These are phyloP conservation scores for Polietes domitor DNA, from an alignment of 2,888 invertebrate species.

Conservation along the genomic window DNA sequence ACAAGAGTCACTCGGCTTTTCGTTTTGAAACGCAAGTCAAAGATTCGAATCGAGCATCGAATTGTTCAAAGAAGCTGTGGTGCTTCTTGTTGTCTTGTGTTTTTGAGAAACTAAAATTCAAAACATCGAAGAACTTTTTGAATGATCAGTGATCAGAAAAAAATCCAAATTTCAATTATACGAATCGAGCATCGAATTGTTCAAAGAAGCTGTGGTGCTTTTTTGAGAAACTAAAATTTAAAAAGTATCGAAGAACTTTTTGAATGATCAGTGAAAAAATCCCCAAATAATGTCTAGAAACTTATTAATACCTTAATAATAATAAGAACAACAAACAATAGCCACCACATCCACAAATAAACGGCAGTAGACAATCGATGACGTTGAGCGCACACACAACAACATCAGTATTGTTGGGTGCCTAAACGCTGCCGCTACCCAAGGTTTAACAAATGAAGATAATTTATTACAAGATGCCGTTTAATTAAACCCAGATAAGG, in stretches of 20 bases:
- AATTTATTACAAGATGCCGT: conserved; percentile 81
- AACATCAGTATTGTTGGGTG: conserved; percentile 1
- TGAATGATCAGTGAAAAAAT: background rate
- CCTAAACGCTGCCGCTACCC: conserved; percentile 61
- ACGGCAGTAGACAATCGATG: background rate
- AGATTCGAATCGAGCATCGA: no score
- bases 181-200: no score
- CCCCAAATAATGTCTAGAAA: background rate
- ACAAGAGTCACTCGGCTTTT: no score
- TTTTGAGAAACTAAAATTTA: no score
- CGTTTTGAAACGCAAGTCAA: no score
- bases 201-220: no score
- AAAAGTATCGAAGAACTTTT: no score
- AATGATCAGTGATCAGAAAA: background rate
- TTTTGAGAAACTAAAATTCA: no score
- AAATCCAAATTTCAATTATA: background rate
- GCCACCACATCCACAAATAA: no score
- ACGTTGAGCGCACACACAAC: background rate
- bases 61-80: no score
- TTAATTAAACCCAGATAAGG: conserved; percentile 81
- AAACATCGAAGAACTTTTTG: background rate
- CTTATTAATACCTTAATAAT: background rate
- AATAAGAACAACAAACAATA: background rate
- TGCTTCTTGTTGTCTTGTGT: no score
- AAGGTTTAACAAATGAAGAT: conserved; percentile 79